phyloP scores from a whole-genome alignment of 1,140 invertebrate genomes.

The Solenopsis fugax region DNA sequence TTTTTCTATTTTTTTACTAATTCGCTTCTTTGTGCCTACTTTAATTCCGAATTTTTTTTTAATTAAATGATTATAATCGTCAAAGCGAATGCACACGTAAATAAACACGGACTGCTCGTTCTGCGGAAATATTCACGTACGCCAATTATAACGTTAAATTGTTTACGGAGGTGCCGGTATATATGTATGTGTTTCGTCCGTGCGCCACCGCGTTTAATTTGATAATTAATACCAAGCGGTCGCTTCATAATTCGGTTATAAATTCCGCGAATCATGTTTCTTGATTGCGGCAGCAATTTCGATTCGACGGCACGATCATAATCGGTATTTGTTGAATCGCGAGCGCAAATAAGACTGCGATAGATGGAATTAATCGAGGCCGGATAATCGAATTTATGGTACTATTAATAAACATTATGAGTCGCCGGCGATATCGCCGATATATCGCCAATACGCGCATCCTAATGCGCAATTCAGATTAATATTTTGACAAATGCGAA shows the following conservation, averaged over 20 bases:
- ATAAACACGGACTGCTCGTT: constrained; percentile 47
- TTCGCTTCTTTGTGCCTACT: neutral
- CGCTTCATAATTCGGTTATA: constrained; percentile 60
- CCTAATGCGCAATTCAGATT: constrained; percentile 54
- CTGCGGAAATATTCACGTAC: constrained; percentile 53
- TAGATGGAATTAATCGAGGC: constrained; percentile 62
- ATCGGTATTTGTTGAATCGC: constrained; percentile 63
- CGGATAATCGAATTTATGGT: constrained; percentile 61
- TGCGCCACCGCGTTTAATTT: constrained; percentile 51
- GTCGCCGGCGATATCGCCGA: constrained; percentile 35
- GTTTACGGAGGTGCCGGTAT: constrained; percentile 8
- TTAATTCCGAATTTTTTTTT: constrained; percentile 8
- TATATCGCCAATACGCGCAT: constrained; percentile 49
- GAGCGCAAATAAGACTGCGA: constrained; percentile 61
- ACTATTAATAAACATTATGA: constrained; percentile 64
- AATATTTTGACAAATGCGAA: constrained; percentile 57
- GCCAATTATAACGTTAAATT: constrained; percentile 66
- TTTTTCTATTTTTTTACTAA: neutral
- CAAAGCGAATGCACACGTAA: constrained; percentile 45
- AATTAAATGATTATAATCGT: constrained; percentile 24
- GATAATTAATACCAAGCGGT: constrained; percentile 63
- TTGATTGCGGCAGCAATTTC: constrained; percentile 58
- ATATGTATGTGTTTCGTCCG: neutral
- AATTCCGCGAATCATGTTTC: constrained; percentile 56
- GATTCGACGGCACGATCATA: constrained; percentile 56